Evolutionary conservation across 2,888 invertebrate genomes (phyloP).

Genomic region (Anthrax anthrax): DNA sequence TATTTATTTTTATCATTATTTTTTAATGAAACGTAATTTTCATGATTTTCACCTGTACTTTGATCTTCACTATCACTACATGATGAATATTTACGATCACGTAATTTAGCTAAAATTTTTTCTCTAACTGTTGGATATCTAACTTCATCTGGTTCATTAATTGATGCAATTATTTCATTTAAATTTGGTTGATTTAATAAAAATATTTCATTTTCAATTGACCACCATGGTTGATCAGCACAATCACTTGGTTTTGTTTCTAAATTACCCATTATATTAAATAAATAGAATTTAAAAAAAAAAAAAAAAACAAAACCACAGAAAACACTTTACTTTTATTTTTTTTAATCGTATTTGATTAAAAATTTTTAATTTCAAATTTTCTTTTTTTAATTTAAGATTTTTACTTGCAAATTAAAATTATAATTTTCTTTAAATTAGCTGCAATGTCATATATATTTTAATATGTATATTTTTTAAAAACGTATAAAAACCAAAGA

Average conservation of each 20-base stretch:
- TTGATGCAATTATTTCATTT: conserved; percentile 2
- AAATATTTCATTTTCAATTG: conserved; percentile 11
- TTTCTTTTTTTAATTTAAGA: too few relatives aligned
- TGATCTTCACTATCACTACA: neutral
- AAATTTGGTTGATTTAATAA: conserved; percentile 8
- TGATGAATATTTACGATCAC: neutral
- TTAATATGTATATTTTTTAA: too few relatives aligned
- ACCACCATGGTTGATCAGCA: conserved; percentile 11
- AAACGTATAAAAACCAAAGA: too few relatives aligned
- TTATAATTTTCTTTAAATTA: too few relatives aligned
- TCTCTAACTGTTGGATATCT: neutral
- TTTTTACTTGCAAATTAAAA: too few relatives aligned
- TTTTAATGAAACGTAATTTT: too few relatives aligned
- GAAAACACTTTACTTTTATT: conserved; percentile 1
- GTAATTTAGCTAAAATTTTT: neutral
- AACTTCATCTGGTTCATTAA: neutral
- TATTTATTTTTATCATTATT: neutral
- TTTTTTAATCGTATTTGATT: too few relatives aligned
- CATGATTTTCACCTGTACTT: neutral
- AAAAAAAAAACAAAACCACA: neutral
- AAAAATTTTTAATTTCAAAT: too few relatives aligned
- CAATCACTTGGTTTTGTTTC: conserved; percentile 7
- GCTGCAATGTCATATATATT: too few relatives aligned
- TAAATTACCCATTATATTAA: conserved; percentile 11
- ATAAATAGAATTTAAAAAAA: too few relatives aligned